Percentiles rank a stretch among this genome's conserved stretches.
Evolutionary conservation across 1,140 invertebrate genomes (phyloP).

Genomic region (Archivesica marissinica): DNA sequence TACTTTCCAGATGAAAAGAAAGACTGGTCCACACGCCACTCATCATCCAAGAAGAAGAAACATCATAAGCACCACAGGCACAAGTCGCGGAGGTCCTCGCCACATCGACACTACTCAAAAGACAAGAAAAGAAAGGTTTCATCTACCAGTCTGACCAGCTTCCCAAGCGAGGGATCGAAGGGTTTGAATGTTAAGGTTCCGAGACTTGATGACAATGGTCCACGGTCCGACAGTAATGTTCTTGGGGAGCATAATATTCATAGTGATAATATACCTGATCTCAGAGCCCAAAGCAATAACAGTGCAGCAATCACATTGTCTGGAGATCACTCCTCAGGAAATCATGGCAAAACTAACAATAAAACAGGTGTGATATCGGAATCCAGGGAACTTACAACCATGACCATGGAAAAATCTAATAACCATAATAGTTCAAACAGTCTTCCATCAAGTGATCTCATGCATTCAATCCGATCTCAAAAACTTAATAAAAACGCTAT

Average conservation of each 20-base stretch:
- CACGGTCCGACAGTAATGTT: not conserved
- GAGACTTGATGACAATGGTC: not conserved
- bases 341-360: not conserved
- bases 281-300: not conserved
- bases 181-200: not conserved
- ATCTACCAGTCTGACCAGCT: constrained; percentile 27
- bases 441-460: constrained; percentile 30
- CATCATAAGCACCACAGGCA: constrained; percentile 33
- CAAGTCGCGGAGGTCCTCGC: constrained; percentile 8
- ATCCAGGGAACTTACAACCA: not conserved
- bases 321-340: not conserved
- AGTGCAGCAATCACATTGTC: not conserved
- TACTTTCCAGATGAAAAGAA: not conserved
- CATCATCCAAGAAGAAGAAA: constrained; percentile 35
- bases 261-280: constrained; percentile 8
- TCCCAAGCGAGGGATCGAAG: not conserved
- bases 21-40: not conserved
- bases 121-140: constrained; percentile 43
- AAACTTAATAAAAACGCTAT: not conserved
- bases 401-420: not conserved
- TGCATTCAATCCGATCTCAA: not conserved
- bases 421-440: constrained; percentile 1
- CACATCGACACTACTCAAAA: not conserved
- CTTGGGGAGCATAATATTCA: constrained; percentile 14
- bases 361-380: not conserved